Evolutionary conservation across 2,888 invertebrate species (phyloP).

Genomic region (Ptilodon capucinus): DNA sequence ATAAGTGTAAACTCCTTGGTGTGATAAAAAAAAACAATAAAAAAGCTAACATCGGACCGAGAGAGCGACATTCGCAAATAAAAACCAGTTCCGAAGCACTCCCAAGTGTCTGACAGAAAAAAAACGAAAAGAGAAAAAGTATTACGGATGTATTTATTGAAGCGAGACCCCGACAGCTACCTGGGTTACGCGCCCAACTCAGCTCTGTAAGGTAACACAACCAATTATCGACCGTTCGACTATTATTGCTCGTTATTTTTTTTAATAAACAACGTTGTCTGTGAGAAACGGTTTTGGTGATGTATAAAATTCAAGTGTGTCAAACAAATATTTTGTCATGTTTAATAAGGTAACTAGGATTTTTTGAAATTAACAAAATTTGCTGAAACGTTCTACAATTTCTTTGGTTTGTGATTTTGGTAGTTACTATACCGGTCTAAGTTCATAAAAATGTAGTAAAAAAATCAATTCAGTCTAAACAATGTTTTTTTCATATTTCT

Average conservation of each 20-base stretch:
- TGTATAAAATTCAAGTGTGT: not conserved
- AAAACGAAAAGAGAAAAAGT: slow-evolving; percentile 23
- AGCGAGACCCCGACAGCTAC: slow-evolving; percentile 41
- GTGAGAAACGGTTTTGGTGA: not conserved
- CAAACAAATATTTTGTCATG: too few relatives aligned
- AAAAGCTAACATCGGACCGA: slow-evolving; percentile 34
- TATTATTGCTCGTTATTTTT: slow-evolving; percentile 4
- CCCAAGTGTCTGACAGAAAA: slow-evolving; percentile 24
- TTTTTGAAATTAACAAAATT: too few relatives aligned
- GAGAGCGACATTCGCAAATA: slow-evolving; percentile 38
- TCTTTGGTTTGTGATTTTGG: too few relatives aligned
- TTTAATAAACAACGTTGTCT: not conserved
- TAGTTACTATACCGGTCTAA: too few relatives aligned
- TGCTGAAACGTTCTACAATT: too few relatives aligned
- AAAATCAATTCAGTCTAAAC: too few relatives aligned
- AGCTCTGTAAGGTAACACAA: slow-evolving; percentile 23
- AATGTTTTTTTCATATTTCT: too few relatives aligned
- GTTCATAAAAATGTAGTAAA: too few relatives aligned
- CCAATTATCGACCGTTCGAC: slow-evolving; percentile 21
- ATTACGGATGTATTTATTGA: slow-evolving; percentile 36
- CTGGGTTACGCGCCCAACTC: slow-evolving; percentile 52
- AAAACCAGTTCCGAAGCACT: slow-evolving; percentile 49
- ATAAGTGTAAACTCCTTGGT: slow-evolving; percentile 30
- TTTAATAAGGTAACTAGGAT: too few relatives aligned
- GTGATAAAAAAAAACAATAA: slow-evolving; percentile 22